phyloP scores from a whole-genome alignment of 2,113 vertebrate species.

The Isichthys henryi region DNA sequence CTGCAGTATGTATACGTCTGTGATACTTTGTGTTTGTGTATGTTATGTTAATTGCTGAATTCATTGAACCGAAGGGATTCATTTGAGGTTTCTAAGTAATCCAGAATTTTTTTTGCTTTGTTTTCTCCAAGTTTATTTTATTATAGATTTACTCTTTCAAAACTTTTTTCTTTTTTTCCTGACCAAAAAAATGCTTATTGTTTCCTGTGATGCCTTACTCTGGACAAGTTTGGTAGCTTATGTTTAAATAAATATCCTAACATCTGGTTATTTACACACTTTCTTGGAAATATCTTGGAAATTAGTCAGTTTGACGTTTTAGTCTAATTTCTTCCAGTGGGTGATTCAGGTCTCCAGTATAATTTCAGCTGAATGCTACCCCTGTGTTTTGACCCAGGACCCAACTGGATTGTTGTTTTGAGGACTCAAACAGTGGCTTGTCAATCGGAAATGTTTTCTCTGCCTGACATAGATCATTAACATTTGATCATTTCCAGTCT shows the following conservation, averaged over 20 bases:
- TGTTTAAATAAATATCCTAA: background rate
- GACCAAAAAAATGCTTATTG: background rate
- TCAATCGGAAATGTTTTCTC: slow-evolving; percentile 10
- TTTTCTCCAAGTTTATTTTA: background rate
- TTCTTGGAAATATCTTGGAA: background rate
- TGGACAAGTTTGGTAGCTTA: background rate
- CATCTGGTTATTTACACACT: background rate
- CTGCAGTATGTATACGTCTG: background rate
- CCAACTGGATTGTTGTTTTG: slow-evolving; percentile 3
- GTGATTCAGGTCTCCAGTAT: background rate
- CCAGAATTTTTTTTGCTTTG: background rate
- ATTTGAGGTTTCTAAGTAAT: background rate
- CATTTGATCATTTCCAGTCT: slow-evolving; percentile 19
- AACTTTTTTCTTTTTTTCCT: background rate
- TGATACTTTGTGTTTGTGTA: background rate
- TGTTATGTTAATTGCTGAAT: background rate
- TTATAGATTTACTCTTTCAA: background rate
- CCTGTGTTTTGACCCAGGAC: background rate
- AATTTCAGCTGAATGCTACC: slow-evolving; percentile 1
- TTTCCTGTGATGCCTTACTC: background rate
- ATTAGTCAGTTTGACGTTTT: background rate
- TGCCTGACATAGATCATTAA: slow-evolving; percentile 15
- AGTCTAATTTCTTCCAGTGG: background rate
- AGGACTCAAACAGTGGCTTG: slow-evolving; percentile 12
- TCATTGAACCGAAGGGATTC: background rate